These are phyloP conservation scores for Anser brachyrhynchus DNA, from an alignment of 2,113 vertebrate species.

Conservation along the genomic window DNA sequence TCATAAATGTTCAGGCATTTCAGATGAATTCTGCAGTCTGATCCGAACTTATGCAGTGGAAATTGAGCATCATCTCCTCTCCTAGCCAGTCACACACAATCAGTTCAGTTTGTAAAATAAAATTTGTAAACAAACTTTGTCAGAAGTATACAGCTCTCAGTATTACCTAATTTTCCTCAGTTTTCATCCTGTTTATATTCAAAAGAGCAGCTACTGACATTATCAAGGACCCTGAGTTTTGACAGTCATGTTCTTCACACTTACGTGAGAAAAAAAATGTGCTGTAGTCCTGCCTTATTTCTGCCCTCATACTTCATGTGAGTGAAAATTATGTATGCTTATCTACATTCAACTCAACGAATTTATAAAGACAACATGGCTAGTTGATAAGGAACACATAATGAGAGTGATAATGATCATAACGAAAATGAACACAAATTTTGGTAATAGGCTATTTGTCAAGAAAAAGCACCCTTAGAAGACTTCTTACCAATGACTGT, in stretches of 20 bases:
- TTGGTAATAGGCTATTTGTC: not conserved
- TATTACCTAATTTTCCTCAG: not conserved
- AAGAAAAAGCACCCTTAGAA: not conserved
- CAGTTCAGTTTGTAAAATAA: not conserved
- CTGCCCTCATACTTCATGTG: not conserved
- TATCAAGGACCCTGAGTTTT: not conserved
- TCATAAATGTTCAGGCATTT: not conserved
- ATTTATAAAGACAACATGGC: not conserved
- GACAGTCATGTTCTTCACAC: not conserved
- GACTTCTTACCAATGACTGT: not conserved
- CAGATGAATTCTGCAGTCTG: not conserved
- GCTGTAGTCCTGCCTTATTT: not conserved
- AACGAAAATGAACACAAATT: not conserved
- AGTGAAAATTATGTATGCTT: not conserved
- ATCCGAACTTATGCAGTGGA: not conserved
- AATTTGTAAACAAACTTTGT: not conserved
- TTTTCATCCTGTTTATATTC: not conserved
- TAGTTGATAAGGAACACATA: not conserved
- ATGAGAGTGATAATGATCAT: not conserved
- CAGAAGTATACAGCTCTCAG: rapidly evolving
- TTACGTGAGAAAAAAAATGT: not conserved
- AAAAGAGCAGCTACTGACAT: not conserved
- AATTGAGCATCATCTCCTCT: not conserved
- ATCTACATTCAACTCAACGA: not conserved
- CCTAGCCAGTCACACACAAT: not conserved